Evolutionary conservation across 64 coral and sea anemone species (phyloP).

Genomic region (Actinia tenebrosa): DNA sequence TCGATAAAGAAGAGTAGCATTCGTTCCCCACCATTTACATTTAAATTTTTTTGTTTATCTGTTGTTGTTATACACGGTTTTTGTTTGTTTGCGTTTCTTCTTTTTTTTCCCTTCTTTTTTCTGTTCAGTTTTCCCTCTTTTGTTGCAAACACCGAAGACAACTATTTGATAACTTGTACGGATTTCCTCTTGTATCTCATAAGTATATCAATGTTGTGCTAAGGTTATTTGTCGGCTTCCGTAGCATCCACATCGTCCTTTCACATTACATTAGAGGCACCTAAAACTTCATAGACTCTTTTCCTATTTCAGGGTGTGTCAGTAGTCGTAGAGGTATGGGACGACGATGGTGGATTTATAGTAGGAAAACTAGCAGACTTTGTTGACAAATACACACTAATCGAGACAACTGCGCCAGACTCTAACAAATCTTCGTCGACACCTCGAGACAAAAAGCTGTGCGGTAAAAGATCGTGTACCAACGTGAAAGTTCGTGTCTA

Average conservation of each 20-base stretch:
- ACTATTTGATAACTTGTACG: too few species aligned
- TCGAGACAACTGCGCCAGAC: slow-evolving; percentile 15
- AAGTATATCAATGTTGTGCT: too few species aligned
- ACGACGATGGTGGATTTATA: slow-evolving; percentile 31
- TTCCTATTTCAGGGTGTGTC: slow-evolving; percentile 30
- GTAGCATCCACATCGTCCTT: too few species aligned
- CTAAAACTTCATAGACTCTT: background rate
- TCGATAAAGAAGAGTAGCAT: background rate
- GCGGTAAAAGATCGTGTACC: slow-evolving; percentile 63
- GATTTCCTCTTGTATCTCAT: too few species aligned
- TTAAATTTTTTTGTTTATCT: too few species aligned
- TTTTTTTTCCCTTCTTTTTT: background rate
- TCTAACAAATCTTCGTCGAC: slow-evolving; percentile 14
- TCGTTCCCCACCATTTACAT: too few species aligned
- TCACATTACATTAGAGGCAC: too few species aligned
- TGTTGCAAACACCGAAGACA: too few species aligned
- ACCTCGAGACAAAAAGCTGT: slow-evolving; percentile 20
- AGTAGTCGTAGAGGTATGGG: slow-evolving; percentile 55
- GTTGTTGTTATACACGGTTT: too few species aligned
- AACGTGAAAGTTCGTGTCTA: slow-evolving; percentile 52
- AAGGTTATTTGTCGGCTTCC: too few species aligned
- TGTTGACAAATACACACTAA: slow-evolving; percentile 50
- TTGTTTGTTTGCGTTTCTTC: too few species aligned
- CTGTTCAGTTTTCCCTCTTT: background rate
- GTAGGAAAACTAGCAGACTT: slow-evolving; percentile 37